Conservation (phyloP, 2,888 invertebrate species). For the Pachydiplax longipennis region DNA sequence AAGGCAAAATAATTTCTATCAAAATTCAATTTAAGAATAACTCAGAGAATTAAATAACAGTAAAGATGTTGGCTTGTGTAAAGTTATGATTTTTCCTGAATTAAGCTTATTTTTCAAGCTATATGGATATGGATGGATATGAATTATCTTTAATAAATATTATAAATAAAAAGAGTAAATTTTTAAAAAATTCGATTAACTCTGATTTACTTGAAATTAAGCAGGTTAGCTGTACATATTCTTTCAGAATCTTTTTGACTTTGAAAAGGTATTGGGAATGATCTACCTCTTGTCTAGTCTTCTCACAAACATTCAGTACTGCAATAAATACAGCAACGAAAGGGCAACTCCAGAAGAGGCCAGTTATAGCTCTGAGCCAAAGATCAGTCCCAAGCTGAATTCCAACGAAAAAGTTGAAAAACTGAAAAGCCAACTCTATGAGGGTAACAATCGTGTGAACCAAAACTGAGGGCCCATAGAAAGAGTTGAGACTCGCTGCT, state of each 20-base stretch:
- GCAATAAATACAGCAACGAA: constrained; percentile 12
- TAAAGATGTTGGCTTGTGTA: neutral
- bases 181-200: no score
- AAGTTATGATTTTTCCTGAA: no score
- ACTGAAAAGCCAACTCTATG: constrained; percentile 14
- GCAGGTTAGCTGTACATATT: no score
- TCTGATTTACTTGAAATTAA: no score
- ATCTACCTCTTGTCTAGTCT: neutral
- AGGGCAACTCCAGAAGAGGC: neutral
- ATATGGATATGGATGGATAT: no score
- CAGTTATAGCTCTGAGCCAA: neutral
- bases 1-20: neutral
- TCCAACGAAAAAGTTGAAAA: constrained; percentile 21
- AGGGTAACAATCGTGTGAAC: constrained; percentile 15
- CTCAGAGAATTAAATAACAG: neutral
- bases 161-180: neutral
- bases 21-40: neutral
- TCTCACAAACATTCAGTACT: neutral
- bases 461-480: neutral
- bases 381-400: constrained; percentile 5
- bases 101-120: no score
- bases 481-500: neutral
- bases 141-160: no score
- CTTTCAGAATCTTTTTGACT: no score
- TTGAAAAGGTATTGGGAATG: neutral